phyloP scores from a whole-genome alignment of 64 coral and sea anemone species.

The Montipora foliosa region DNA sequence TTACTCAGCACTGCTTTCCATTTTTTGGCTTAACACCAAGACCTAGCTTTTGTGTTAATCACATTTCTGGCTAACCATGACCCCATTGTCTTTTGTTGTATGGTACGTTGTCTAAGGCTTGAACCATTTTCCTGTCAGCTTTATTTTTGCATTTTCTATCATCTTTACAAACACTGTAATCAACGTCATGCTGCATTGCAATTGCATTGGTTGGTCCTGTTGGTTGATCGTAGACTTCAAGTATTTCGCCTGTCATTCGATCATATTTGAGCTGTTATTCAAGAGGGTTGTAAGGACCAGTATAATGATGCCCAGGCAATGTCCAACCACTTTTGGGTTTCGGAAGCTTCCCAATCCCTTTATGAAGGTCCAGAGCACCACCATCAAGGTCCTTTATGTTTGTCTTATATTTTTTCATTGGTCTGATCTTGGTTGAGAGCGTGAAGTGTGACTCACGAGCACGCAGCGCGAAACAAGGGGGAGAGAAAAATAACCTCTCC shows the following conservation, averaged over 20 bases:
- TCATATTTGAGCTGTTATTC: too few species aligned
- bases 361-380: not conserved
- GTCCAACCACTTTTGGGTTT: not conserved
- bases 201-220: too few species aligned
- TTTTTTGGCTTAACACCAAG: not conserved
- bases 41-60: constrained; percentile 3
- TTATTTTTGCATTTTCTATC: too few species aligned
- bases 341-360: not conserved
- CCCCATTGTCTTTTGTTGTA: not conserved
- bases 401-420: too few species aligned
- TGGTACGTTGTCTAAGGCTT: not conserved
- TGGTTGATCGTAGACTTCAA: too few species aligned
- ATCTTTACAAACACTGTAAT: too few species aligned
- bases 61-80: not conserved
- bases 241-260: too few species aligned
- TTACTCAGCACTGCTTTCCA: too few species aligned
- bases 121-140: not conserved
- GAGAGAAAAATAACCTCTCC: not conserved
- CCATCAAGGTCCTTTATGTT: not conserved
- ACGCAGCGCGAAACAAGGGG: not conserved
- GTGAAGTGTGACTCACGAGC: not conserved
- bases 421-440: not conserved
- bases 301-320: not conserved
- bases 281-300: not conserved
- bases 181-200: too few species aligned